These are phyloP conservation scores for Pristiophorus japonicus DNA, from an alignment of 2,113 vertebrate genomes.

Conservation along the genomic window DNA sequence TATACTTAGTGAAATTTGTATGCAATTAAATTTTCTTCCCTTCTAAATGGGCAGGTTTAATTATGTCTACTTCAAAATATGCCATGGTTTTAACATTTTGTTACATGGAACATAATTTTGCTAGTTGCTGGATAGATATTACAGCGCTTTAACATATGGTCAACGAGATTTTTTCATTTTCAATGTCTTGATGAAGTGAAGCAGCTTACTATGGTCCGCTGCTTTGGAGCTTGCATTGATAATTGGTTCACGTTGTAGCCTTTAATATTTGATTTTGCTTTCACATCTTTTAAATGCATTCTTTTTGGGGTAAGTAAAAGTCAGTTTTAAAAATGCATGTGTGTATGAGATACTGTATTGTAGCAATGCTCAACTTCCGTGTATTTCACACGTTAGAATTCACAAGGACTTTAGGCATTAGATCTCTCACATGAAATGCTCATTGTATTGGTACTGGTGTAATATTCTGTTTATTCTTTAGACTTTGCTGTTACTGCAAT, in stretches of 20 bases:
- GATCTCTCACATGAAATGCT: not conserved
- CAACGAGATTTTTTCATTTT: not conserved
- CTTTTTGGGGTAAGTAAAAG: not conserved
- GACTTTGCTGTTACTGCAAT: not conserved
- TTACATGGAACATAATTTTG: not conserved
- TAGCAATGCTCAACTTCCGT: not conserved
- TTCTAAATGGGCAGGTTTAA: not conserved
- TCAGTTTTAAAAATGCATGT: not conserved
- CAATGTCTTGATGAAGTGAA: not conserved
- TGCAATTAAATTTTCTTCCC: not conserved
- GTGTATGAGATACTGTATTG: not conserved
- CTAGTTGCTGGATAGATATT: not conserved
- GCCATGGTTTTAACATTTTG: not conserved
- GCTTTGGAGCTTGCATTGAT: not conserved
- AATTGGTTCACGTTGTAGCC: not conserved
- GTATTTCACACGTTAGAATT: not conserved
- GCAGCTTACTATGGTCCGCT: not conserved
- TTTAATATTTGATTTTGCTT: not conserved
- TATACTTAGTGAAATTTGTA: not conserved
- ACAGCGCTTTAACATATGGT: not conserved
- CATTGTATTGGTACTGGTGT: not conserved
- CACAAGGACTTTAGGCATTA: not conserved
- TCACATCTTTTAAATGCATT: not conserved
- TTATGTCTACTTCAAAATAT: not conserved
- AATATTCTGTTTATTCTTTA: not conserved